Base-by-base conservation (phyloP, 2,888 invertebrate genomes). In the Pimpla rufipes region DNA sequence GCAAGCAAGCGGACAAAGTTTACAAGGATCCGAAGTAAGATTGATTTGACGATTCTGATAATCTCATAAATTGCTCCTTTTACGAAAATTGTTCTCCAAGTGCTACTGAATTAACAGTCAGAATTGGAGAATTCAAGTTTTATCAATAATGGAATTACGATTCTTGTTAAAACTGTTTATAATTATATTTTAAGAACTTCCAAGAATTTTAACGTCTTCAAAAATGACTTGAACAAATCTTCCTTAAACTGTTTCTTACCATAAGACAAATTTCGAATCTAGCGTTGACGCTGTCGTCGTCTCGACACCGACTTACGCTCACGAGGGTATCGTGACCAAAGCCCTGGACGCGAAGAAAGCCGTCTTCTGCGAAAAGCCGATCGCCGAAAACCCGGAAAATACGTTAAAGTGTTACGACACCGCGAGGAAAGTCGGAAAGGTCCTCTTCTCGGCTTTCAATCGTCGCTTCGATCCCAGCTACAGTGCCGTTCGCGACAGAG, bases 301-400 rank as follows among this genome's bases (percentile, higher is more conserved):
- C 21, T 94, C 94, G 0, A 95, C 95, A 0, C 96, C 96, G 0
- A 96, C 96, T 0, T 94, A 91, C 90, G 94, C 95, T 0, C 96
- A 96, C 88, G 95, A 95, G 87, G 93, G 91, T 5, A 94, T 95
- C 18, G 94, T 95, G 0, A 93, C 93, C 0, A 94, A 93, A 79
- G 94, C 95, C 0, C 91, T 96, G 52, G 92, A 94, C 10, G 93
- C 94, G 75, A 94, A 94, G 83, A 96, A 96, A 89, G 95, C 95
- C 21, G 95, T 96, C 0, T 96, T 96, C 90, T 96, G 96, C 87
- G 96, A 96, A 91, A 96, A 96, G 88, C 96, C 96, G 0, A 94
- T 96, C 10, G 95, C 96, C 0, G 94, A 95, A 87, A 93, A 94
- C 81, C 93, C 94, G 2, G 93, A 94, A 35, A 94, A 94, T 8